A percentile compares a stretch with the other conserved stretches of the same genome.
Evolutionary conservation across 2,888 invertebrate genomes (phyloP).

Genomic region (Amphimallon solstitiale): DNA sequence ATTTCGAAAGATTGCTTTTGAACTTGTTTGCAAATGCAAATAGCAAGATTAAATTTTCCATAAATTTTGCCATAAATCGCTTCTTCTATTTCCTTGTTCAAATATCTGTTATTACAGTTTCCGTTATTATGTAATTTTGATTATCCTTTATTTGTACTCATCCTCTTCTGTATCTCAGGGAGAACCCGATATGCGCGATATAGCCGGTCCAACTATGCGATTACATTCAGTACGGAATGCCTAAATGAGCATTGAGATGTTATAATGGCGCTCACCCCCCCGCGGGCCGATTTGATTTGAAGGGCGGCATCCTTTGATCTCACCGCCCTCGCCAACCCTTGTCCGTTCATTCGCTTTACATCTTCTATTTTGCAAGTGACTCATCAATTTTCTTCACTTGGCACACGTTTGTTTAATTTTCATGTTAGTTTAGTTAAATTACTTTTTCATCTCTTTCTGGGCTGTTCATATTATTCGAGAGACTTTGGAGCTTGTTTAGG

Average conservation of each 20-base stretch:
- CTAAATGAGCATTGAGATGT: constrained; percentile 61
- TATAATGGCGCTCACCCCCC: constrained; percentile 61
- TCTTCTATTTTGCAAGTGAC: constrained; percentile 64
- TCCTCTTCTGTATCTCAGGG: not conserved
- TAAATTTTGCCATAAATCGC: not conserved
- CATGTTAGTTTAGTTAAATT: constrained; percentile 25
- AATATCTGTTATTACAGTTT: constrained; percentile 14
- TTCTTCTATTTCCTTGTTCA: constrained; percentile 5
- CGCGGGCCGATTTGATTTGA: constrained; percentile 60
- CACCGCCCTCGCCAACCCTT: constrained; percentile 63
- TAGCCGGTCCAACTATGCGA: constrained; percentile 41
- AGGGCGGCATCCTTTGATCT: constrained; percentile 72
- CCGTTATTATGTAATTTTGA: constrained; percentile 32
- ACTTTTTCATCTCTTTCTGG: constrained; percentile 4
- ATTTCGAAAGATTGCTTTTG: no score
- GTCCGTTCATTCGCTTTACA: constrained; percentile 49
- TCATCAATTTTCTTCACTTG: constrained; percentile 54
- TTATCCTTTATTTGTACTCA: constrained; percentile 30
- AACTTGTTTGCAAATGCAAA: not conserved
- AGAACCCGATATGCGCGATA: constrained; percentile 12
- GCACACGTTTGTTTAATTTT: constrained; percentile 32
- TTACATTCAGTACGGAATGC: constrained; percentile 57
- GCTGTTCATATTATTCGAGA: not conserved
- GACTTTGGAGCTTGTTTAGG: no score
- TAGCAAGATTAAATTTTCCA: constrained; percentile 9